These are phyloP conservation scores for Megalops cyprinoides DNA, from an alignment of 2,797 vertebrate species.

Conservation along the genomic window DNA sequence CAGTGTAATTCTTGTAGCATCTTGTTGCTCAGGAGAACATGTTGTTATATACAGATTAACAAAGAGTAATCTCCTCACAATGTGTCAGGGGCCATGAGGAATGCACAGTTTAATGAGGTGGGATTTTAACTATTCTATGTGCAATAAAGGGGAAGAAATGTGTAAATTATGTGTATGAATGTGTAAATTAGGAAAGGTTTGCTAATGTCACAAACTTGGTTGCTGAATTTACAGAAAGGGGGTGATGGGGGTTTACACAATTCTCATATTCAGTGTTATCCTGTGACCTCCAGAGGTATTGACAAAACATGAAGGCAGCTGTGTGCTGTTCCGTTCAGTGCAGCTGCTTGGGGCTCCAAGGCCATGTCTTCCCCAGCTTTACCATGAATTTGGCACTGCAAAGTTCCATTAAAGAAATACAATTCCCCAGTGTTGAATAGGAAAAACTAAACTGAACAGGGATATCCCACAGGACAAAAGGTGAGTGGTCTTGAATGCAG, in stretches of 20 bases:
- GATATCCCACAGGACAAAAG: background rate
- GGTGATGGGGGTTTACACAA: background rate
- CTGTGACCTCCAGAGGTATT: background rate
- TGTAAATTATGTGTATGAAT: no score
- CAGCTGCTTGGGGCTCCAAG: background rate
- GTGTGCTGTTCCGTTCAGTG: no score
- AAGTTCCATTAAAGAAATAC: background rate
- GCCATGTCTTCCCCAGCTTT: background rate
- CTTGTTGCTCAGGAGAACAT: slow-evolving; percentile 11
- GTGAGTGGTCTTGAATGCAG: background rate
- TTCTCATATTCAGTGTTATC: background rate
- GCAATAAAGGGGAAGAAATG: no score
- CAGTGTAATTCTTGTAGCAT: background rate
- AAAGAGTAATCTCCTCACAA: no score
- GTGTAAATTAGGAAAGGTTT: background rate
- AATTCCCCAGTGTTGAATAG: background rate
- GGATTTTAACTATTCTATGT: background rate
- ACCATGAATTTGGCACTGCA: background rate
- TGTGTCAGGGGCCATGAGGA: no score
- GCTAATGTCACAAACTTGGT: background rate
- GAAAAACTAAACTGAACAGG: background rate
- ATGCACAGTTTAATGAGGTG: background rate
- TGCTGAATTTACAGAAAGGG: background rate
- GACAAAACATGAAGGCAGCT: no score
- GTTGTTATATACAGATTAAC: background rate